Evolutionary conservation across 2,113 vertebrate species (phyloP).

Genomic region (Pimephales promelas): DNA sequence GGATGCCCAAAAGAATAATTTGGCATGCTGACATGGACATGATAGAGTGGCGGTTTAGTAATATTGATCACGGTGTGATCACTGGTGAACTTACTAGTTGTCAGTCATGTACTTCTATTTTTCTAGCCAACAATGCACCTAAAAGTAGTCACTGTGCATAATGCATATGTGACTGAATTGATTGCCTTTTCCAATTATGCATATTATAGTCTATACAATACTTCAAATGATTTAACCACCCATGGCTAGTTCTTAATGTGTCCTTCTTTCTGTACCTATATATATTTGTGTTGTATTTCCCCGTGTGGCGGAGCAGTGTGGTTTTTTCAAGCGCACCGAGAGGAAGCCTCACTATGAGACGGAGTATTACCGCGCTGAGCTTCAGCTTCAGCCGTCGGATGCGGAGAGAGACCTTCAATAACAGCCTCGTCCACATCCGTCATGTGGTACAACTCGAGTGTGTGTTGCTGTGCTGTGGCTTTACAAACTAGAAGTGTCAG

Average conservation of each 20-base stretch:
- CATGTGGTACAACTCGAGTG: constrained; percentile 54
- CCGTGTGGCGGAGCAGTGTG: constrained; percentile 77
- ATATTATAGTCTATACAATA: background rate
- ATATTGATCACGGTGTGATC: background rate
- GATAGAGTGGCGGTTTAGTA: background rate
- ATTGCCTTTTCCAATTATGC: background rate
- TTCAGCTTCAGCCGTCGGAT: constrained; percentile 87
- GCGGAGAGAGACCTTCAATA: constrained; percentile 76
- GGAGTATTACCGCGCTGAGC: constrained; percentile 85
- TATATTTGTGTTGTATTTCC: constrained; percentile 35
- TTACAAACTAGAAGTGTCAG: background rate
- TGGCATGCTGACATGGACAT: background rate
- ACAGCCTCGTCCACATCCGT: constrained; percentile 63
- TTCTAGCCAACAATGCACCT: no score
- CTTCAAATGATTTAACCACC: background rate
- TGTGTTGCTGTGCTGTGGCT: constrained; percentile 14
- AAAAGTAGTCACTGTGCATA: no score
- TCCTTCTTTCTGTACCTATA: background rate
- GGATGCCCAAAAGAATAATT: background rate
- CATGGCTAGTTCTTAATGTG: background rate
- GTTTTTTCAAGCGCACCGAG: constrained; percentile 86
- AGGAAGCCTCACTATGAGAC: constrained; percentile 78
- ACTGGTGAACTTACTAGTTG: background rate
- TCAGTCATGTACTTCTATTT: background rate
- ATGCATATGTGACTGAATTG: no score